Conservation (phyloP, 2,888 invertebrate species). For the Orthonevra nobilis region DNA sequence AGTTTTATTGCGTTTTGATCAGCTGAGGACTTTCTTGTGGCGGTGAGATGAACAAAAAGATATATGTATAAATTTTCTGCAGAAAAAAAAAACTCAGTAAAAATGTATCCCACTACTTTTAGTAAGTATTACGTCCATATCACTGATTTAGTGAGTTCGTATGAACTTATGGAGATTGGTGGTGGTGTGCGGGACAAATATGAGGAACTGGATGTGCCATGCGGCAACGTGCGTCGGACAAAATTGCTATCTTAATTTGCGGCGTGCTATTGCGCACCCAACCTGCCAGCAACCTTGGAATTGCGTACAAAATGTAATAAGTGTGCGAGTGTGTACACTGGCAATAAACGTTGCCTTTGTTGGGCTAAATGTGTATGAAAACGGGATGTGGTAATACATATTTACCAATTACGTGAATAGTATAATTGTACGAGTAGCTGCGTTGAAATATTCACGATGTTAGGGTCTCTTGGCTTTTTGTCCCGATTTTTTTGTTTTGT, state of each 20-base stretch:
- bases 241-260: constrained; percentile 49
- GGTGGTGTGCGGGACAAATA: not conserved
- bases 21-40: not conserved
- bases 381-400: constrained; percentile 61
- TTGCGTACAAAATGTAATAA: constrained; percentile 51
- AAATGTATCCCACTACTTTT: constrained; percentile 5
- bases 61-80: too few relatives aligned
- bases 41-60: too few relatives aligned
- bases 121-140: too few relatives aligned
- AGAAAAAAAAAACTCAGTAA: too few relatives aligned
- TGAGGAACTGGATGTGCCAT: constrained; percentile 34
- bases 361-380: constrained; percentile 51
- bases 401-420: constrained; percentile 69
- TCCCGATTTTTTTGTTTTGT: too few relatives aligned
- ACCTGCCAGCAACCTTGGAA: constrained; percentile 64
- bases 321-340: constrained; percentile 41
- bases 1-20: constrained; percentile 1
- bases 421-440: too few relatives aligned
- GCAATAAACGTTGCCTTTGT: constrained; percentile 65
- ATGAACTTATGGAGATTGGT: too few relatives aligned
- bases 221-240: constrained; percentile 34
- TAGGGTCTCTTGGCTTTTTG: too few relatives aligned
- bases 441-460: constrained; percentile 34
- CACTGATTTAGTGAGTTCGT: too few relatives aligned
- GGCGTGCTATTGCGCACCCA: constrained; percentile 63